These are phyloP conservation scores for Magallana angulata DNA, from an alignment of 1,140 invertebrate species.

Conservation along the genomic window DNA sequence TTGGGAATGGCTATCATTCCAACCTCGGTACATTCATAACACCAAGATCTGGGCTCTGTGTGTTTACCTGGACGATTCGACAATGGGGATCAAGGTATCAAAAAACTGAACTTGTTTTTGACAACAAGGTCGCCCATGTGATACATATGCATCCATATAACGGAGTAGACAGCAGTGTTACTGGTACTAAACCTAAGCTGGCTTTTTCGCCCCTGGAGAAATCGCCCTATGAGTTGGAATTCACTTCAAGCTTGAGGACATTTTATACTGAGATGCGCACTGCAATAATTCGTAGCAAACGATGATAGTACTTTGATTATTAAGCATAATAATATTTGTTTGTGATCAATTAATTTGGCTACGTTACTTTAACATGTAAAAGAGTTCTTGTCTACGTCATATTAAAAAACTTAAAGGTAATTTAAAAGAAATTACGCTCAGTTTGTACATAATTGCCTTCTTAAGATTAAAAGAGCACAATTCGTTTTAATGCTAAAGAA, in stretches of 20 bases:
- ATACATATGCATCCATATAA: background rate
- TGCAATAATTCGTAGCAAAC: no score
- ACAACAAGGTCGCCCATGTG: background rate
- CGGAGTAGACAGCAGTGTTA: background rate
- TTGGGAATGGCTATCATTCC: conserved; percentile 29
- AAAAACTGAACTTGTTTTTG: background rate
- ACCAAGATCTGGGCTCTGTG: conserved; percentile 22
- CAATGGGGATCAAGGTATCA: background rate
- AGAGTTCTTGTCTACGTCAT: no score
- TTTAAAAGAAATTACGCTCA: no score
- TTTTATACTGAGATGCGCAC: no score
- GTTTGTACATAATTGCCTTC: no score
- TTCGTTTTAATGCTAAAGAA: background rate
- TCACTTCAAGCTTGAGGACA: no score
- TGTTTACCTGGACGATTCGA: conserved; percentile 37
- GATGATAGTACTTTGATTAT: background rate
- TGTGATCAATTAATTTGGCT: background rate
- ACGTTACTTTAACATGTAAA: background rate
- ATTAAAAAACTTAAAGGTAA: no score
- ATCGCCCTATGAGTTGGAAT: no score
- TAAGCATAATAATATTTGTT: background rate
- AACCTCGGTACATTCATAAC: background rate
- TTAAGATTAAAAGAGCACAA: background rate
- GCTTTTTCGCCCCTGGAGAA: no score
- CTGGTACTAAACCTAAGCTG: background rate